These are phyloP conservation scores for Drosophila obscura DNA, from an alignment of 1,140 invertebrate genomes.

Conservation along the genomic window DNA sequence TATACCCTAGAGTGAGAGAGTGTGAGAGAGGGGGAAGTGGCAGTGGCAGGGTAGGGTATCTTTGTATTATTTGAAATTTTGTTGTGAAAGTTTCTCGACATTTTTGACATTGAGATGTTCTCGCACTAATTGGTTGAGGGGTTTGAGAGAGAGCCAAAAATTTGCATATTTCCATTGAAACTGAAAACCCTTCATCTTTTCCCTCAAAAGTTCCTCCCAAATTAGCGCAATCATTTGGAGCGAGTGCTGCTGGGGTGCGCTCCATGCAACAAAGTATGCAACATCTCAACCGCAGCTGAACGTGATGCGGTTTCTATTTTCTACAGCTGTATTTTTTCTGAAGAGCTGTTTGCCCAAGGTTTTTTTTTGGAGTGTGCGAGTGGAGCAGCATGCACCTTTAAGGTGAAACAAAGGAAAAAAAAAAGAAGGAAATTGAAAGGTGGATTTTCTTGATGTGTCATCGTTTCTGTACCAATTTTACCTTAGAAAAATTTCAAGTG, in stretches of 20 bases:
- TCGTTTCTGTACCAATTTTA: too few relatives aligned
- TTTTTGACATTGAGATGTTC: conserved; percentile 36
- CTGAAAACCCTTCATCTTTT: conserved; percentile 25
- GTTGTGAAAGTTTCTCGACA: conserved; percentile 48
- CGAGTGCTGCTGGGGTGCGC: not conserved
- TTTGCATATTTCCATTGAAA: conserved; percentile 12
- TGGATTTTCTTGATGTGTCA: not conserved
- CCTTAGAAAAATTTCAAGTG: too few relatives aligned
- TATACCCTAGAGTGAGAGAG: not conserved
- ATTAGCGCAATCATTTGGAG: conserved; percentile 66
- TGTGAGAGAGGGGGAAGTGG: too few relatives aligned
- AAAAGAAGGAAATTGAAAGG: not conserved
- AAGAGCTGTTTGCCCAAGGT: conserved; percentile 8
- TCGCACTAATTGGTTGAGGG: conserved; percentile 46
- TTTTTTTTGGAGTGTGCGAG: not conserved
- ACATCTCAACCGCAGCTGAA: conserved; percentile 60
- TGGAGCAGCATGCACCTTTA: conserved; percentile 6
- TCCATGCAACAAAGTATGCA: conserved; percentile 69
- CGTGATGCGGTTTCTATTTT: conserved; percentile 69
- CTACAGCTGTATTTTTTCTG: conserved; percentile 41
- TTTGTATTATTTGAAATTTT: conserved; percentile 1
- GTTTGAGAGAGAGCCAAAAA: too few relatives aligned
- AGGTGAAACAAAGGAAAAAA: not conserved
- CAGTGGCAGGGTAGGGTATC: too few relatives aligned
- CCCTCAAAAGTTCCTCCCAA: conserved; percentile 45